Conservation (phyloP, 1,140 invertebrate genomes). For the Aethina tumida region DNA sequence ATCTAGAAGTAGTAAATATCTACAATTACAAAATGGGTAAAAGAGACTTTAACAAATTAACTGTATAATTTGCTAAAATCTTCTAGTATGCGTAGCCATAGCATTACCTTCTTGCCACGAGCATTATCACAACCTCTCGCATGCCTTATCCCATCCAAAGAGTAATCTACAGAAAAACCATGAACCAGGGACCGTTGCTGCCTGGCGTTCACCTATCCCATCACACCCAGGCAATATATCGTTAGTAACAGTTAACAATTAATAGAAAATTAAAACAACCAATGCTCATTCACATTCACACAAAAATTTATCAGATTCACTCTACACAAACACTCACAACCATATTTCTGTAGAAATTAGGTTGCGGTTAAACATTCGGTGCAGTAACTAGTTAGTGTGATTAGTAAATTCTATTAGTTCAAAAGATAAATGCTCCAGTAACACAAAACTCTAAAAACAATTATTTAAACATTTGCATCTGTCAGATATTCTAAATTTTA, state of each 20-base stretch:
- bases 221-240: slow-evolving; percentile 29
- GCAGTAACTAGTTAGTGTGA: no score
- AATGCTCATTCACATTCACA: no score
- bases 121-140: slow-evolving; percentile 35
- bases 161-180: slow-evolving; percentile 39
- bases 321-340: slow-evolving; percentile 2
- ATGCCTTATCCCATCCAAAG: slow-evolving; percentile 38
- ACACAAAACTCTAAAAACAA: no score
- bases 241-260: slow-evolving; percentile 26
- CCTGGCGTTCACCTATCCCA: slow-evolving; percentile 36
- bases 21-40: no score
- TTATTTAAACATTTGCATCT: no score
- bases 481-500: no score
- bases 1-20: no score
- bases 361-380: background rate
- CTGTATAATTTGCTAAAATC: slow-evolving; percentile 1
- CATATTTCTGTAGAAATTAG: background rate
- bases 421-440: no score
- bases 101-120: slow-evolving; percentile 34
- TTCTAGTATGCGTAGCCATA: slow-evolving; percentile 7
- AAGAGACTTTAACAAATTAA: slow-evolving; percentile 1
- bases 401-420: no score
- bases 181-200: slow-evolving; percentile 36
- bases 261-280: slow-evolving; percentile 13
- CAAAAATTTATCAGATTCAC: slow-evolving; percentile 3